Evolutionary conservation across 2,797 vertebrate genomes (phyloP), one percentile per base, ranked within the genome.

Genomic region (Hipposideros larvatus): DNA sequence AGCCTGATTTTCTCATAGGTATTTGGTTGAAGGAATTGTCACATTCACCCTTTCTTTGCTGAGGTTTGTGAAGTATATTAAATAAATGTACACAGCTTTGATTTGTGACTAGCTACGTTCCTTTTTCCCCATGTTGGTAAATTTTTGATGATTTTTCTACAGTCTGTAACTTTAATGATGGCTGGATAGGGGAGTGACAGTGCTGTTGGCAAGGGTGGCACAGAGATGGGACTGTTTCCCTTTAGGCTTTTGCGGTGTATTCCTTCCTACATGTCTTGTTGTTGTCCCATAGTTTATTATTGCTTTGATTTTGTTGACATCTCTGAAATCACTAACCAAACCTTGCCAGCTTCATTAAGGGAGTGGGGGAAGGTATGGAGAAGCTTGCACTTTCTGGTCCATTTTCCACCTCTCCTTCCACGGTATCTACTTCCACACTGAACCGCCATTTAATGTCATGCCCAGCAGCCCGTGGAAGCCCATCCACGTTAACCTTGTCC

Each of bases 381-480:
- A 63, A 3, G 11, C 37, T 87, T 63, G 86, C 1, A 48, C 63
- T 59, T 79, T 79, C 57, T 31, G 22, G 13, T 46, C 22, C 37
- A 37, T 55, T 74, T 63, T 63, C 43, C 46, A 16, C 79, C 34
- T 70, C 51, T 51, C 16, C 48, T n/a, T 43, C 65, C 1, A 2
- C 3, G 8, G 8, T 43, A 5, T 87, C 71, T 63, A 14, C 34
- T 19, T 79, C 26, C 8, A 48, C 37, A 43, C 6, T 37, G 15
- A 48, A 59, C 31, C 61, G 21, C 28, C 68, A 66, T 78, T 66
- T 51, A 43, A 0, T 48, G 48, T 51, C 22, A n/a, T 10, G 28
- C 4, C 43, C 4, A 0, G 2, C 2, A 22, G 10, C 16, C 9
- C 16, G 24, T 5, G 19, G 55, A 61, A 34, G 74, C 34, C 57